These are phyloP conservation scores for Grallaria varia DNA, from an alignment of 2,113 vertebrate genomes.

Conservation along the genomic window DNA sequence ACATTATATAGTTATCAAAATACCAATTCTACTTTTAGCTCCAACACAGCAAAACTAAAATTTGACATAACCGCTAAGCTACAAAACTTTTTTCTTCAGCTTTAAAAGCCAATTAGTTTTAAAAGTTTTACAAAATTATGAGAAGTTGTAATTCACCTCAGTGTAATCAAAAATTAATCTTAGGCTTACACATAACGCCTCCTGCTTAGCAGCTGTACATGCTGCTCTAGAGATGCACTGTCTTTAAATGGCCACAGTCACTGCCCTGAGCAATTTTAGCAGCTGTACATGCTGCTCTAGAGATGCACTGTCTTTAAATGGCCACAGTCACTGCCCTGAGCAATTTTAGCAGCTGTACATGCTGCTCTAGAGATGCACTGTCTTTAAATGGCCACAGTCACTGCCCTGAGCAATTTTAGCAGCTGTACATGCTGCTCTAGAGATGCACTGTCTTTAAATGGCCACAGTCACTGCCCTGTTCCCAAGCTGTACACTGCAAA, in stretches of 20 bases:
- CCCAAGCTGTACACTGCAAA: background rate
- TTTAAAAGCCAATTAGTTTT: background rate
- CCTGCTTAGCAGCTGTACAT: background rate
- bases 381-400: background rate
- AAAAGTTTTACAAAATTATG: background rate
- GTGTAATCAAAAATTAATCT: background rate
- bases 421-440: too few species aligned
- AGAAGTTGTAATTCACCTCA: background rate
- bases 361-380: background rate
- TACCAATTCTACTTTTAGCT: background rate
- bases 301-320: too few species aligned
- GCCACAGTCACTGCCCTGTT: too few species aligned
- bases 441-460: too few species aligned
- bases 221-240: background rate
- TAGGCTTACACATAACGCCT: background rate
- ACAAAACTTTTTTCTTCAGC: background rate
- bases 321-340: too few species aligned
- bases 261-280: background rate
- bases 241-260: background rate
- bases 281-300: too few species aligned
- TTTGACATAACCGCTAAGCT: background rate
- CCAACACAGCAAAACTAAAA: background rate
- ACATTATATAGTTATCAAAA: background rate
- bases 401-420: too few species aligned
- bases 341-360: background rate